Base-by-base conservation (phyloP, 2,113 vertebrate species). In the Hyperoodon ampullatus region DNA sequence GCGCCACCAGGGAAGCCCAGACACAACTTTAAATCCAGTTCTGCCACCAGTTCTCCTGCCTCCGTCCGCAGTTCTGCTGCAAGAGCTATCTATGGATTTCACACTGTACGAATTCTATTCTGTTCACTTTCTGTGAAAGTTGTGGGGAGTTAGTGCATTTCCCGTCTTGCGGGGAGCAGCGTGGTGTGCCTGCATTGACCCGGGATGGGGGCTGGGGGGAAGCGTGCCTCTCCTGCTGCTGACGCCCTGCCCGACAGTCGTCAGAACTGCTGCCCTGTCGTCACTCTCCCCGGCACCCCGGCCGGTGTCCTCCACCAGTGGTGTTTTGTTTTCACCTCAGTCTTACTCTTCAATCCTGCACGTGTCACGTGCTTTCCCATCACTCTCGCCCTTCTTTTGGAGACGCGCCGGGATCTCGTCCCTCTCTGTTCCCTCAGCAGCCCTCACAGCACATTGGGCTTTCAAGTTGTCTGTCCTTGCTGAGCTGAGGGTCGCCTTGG, bases 91-190 rank as follows among this genome's bases (percentile, higher is more conserved):
- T 65, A 8, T 68, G 61, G 18, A 30, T 65, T 94, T 95, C 55
- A 86, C 63, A 47, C 71, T 16, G 3, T 33, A 50, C 28, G 21
- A 11, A 39, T 28, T 78, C 78, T 61, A 39, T 82, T 68, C 93
- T 92, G 65, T 30, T 95, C 8, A 0, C 94, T 93, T 95, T 96
- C 85, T 88, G 35, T 96, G 70, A 35, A 0, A 16, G 53, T 63
- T 63, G 28, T 55, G 47, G 50, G 39, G 16, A 47, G 58, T 78
- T 71, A 63, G 85, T 80, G 72, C 82, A 44, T 97, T 95, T 96
- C 55, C 86, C 30, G 28, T 94, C 82, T 80, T 55, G 72, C 24
- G 63, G 75, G 47, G 61, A 50, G 42, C 2, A 72, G 47, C 0
- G 4, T 7, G 1, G 19, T 19, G 33, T 50, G 39, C 63, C 63